phyloP scores from a whole-genome alignment of 2,888 invertebrate species.

The Oligia latruncula region DNA sequence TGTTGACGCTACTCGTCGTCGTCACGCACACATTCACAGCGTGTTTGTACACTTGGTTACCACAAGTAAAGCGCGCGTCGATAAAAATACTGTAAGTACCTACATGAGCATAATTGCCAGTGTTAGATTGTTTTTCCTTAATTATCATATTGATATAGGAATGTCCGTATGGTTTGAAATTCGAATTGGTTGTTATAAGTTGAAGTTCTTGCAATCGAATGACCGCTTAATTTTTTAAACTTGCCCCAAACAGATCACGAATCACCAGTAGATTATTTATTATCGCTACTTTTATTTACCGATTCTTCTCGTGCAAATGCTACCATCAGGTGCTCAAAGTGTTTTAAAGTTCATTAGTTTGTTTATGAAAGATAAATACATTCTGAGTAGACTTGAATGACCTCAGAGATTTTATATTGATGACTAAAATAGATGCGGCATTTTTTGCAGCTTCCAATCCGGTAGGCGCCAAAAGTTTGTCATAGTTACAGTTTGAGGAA shows the following conservation, averaged over 20 bases:
- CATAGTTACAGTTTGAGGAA: neutral
- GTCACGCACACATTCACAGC: neutral
- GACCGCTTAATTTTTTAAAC: conserved; percentile 34
- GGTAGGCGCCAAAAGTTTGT: conserved; percentile 24
- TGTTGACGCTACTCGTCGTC: neutral
- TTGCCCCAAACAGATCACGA: conserved; percentile 49
- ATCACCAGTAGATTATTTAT: conserved; percentile 63
- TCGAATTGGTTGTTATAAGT: neutral
- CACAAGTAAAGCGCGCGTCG: neutral
- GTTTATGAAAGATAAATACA: conserved; percentile 39
- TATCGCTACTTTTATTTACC: conserved; percentile 62
- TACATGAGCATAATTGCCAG: neutral
- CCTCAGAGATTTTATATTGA: conserved; percentile 36
- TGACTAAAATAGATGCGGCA: conserved; percentile 30
- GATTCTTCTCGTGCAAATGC: conserved; percentile 15
- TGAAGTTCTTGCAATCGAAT: neutral
- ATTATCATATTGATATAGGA: neutral
- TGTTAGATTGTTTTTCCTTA: neutral
- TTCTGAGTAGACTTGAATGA: conserved; percentile 14
- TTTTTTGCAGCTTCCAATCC: conserved; percentile 32
- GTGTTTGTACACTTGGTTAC: too few species aligned
- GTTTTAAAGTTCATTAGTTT: conserved; percentile 31
- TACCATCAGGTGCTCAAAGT: conserved; percentile 14
- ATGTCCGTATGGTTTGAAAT: neutral
- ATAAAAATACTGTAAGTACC: neutral